Evolutionary conservation across 2,888 invertebrate genomes (phyloP).

Genomic region (Boloria selene): DNA sequence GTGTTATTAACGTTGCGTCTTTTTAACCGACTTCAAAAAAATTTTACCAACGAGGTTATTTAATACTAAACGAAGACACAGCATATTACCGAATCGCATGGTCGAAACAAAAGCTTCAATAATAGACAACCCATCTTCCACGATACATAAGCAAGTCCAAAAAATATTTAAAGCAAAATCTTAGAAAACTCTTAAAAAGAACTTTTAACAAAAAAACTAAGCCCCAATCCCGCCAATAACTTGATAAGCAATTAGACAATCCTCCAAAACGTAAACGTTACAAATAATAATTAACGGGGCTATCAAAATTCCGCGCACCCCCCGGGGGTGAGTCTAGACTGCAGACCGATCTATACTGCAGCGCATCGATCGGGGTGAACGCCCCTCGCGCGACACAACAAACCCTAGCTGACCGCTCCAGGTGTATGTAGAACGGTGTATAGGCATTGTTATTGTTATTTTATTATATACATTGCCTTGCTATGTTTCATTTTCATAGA

Average conservation of each 20-base stretch:
- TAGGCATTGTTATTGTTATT: constrained; percentile 6
- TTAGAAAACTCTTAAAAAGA: too few species aligned
- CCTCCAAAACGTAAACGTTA: constrained; percentile 21
- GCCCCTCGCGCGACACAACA: constrained; percentile 65
- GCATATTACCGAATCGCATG: too few species aligned
- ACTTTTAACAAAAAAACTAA: neutral
- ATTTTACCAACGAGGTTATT: too few species aligned
- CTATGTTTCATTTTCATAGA: neutral
- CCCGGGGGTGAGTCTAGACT: constrained; percentile 67
- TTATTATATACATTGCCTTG: neutral
- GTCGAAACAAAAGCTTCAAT: too few species aligned
- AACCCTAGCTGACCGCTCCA: constrained; percentile 63
- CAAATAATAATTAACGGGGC: constrained; percentile 52
- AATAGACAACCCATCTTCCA: too few species aligned
- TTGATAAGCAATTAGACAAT: constrained; percentile 13
- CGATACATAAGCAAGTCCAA: too few species aligned
- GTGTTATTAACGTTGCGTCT: too few species aligned
- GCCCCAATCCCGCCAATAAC: neutral
- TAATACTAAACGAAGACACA: too few species aligned
- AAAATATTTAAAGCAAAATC: too few species aligned
- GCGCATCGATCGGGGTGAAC: constrained; percentile 69
- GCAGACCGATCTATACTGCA: constrained; percentile 79
- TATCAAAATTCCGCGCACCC: constrained; percentile 59
- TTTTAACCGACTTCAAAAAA: too few species aligned
- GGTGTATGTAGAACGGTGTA: constrained; percentile 53